A percentile compares a stretch with the other conserved stretches of the same genome.
Evolutionary conservation across 2,888 invertebrate genomes (phyloP).

Genomic region (Sesamia inferens): DNA sequence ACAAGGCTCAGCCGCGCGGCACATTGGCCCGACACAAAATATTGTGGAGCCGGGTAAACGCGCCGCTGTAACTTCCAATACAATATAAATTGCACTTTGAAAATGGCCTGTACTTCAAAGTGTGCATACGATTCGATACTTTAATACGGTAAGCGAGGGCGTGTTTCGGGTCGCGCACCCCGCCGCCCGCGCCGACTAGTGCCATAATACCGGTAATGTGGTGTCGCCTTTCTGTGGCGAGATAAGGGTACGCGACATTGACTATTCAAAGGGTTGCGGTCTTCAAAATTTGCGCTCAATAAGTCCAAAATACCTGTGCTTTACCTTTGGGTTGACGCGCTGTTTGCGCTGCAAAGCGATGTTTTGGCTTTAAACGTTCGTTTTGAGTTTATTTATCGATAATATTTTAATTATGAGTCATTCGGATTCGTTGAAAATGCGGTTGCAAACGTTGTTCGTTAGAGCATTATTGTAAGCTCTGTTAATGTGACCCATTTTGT

Average conservation of each 20-base stretch:
- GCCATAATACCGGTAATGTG: constrained; percentile 89
- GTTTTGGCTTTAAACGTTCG: constrained; percentile 65
- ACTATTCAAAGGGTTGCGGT: constrained; percentile 90
- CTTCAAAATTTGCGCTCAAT: constrained; percentile 90
- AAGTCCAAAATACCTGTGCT: constrained; percentile 85
- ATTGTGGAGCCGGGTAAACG: constrained; percentile 83
- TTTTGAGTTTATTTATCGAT: constrained; percentile 66
- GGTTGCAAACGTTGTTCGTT: constrained; percentile 71
- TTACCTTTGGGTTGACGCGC: constrained; percentile 77
- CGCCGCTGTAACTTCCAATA: constrained; percentile 87
- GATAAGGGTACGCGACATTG: constrained; percentile 90
- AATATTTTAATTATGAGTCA: constrained; percentile 74
- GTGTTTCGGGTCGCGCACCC: constrained; percentile 70
- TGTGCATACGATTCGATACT: constrained; percentile 81
- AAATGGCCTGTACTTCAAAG: constrained; percentile 84
- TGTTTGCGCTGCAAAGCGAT: constrained; percentile 69
- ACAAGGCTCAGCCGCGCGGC: constrained; percentile 79
- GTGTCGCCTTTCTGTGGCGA: constrained; percentile 89
- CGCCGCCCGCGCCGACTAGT: constrained; percentile 69
- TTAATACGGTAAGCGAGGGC: constrained; percentile 76
- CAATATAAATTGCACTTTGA: constrained; percentile 90
- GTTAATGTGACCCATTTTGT: constrained; percentile 63
- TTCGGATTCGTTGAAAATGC: constrained; percentile 65
- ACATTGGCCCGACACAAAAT: constrained; percentile 85
- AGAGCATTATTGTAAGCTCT: constrained; percentile 70